Evolutionary conservation across 2,113 vertebrate species (phyloP).

Genomic region (Fulmarus glacialis): DNA sequence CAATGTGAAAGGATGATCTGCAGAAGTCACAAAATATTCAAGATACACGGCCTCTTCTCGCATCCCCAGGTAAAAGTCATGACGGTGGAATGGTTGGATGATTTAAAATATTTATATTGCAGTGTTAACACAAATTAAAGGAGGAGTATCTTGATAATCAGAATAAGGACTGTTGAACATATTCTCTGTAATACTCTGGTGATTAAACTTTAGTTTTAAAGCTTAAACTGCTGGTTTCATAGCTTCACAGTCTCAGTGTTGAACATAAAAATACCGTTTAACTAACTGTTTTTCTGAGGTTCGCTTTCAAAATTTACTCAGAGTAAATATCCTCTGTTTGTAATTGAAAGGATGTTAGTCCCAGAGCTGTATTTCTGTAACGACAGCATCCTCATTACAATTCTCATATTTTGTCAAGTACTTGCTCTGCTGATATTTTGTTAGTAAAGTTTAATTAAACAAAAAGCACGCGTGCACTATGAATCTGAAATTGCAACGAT

Average conservation of each 20-base stretch:
- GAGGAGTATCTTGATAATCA: background rate
- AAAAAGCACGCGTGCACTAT: background rate
- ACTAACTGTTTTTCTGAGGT: background rate
- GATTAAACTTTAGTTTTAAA: background rate
- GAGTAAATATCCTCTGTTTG: background rate
- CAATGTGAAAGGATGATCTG: background rate
- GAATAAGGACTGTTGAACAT: background rate
- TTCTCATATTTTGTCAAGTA: background rate
- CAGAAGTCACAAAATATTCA: background rate
- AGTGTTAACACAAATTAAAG: background rate
- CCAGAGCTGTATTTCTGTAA: background rate
- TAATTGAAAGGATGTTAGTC: background rate
- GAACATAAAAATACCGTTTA: background rate
- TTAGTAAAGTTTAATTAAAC: constrained; percentile 36
- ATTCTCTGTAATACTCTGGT: background rate
- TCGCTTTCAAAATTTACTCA: background rate
- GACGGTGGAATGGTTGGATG: background rate
- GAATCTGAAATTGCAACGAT: background rate
- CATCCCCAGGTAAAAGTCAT: background rate
- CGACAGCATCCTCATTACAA: background rate
- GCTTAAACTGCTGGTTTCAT: background rate
- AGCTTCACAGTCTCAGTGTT: background rate
- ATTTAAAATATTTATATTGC: background rate
- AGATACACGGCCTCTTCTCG: background rate
- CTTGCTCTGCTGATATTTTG: background rate